Conservation (phyloP, 2,113 vertebrate species). For the Gallinago paraguaiae region DNA sequence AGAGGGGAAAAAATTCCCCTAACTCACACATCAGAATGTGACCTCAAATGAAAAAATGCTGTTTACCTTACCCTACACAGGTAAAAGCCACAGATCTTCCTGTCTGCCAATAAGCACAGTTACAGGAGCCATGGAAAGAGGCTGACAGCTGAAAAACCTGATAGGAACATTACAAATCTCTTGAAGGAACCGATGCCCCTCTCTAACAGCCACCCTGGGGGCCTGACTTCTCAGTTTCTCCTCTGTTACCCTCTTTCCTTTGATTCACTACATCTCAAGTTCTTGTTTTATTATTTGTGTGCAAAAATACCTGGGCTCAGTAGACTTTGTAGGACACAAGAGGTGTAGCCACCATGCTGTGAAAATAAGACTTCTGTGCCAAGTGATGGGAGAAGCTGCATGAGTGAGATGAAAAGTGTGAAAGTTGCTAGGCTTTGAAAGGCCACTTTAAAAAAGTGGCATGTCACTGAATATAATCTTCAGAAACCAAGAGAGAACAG, state of each 20-base stretch:
- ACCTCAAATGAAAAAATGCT: neutral
- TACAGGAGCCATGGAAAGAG: neutral
- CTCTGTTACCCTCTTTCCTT: neutral
- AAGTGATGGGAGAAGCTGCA: neutral
- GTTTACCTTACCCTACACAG: neutral
- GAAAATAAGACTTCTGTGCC: neutral
- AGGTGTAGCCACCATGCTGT: neutral
- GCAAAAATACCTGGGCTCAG: neutral
- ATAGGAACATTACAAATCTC: neutral
- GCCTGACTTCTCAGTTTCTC: neutral
- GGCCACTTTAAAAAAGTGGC: neutral
- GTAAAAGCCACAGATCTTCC: neutral
- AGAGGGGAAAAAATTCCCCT: neutral
- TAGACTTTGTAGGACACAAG: neutral
- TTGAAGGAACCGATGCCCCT: neutral
- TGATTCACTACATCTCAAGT: neutral
- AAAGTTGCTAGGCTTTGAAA: neutral
- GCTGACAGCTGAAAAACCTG: neutral
- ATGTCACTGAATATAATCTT: neutral
- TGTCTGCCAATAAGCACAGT: neutral
- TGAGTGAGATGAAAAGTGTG: neutral
- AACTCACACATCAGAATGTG: neutral
- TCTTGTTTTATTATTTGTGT: neutral
- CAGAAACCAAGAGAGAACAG: neutral
- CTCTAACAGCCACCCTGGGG: neutral